Percentiles rank a stretch among this genome's conserved stretches.
These are phyloP conservation scores for Notechis scutatus DNA, from an alignment of 2,113 vertebrate species.

Conservation along the genomic window DNA sequence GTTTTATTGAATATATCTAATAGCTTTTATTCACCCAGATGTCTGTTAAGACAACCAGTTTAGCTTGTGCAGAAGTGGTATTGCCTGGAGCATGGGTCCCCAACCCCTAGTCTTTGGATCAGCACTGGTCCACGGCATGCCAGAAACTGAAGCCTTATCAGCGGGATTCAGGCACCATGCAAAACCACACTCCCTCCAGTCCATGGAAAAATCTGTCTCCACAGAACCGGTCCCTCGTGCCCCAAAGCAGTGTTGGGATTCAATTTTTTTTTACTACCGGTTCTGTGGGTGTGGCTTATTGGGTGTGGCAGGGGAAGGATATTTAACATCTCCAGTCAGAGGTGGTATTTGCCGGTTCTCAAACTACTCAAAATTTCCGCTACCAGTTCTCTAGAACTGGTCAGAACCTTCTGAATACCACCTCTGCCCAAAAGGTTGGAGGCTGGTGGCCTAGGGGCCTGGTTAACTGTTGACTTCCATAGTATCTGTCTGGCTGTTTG, in stretches of 20 bases:
- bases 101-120: neutral
- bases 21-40: neutral
- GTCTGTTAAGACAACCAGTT: neutral
- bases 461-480: neutral
- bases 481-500: neutral
- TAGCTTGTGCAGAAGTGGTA: neutral
- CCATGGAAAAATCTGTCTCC: neutral
- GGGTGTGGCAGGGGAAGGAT: too few relatives aligned
- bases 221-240: neutral
- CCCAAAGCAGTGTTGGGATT: neutral
- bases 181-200: neutral
- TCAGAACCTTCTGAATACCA: too few relatives aligned
- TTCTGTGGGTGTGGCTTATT: too few relatives aligned
- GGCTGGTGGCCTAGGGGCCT: neutral
- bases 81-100: neutral
- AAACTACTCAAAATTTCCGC: too few relatives aligned
- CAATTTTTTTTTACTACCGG: too few relatives aligned
- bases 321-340: too few relatives aligned
- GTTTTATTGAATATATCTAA: neutral
- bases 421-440: neutral
- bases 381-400: too few relatives aligned
- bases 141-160: neutral
- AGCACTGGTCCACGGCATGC: neutral
- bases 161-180: neutral
- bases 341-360: too few relatives aligned